Evolutionary conservation across 64 coral and sea anemone species (phyloP), one percentile per base, ranked within the genome.

Genomic region (Astreopora myriophthalma): DNA sequence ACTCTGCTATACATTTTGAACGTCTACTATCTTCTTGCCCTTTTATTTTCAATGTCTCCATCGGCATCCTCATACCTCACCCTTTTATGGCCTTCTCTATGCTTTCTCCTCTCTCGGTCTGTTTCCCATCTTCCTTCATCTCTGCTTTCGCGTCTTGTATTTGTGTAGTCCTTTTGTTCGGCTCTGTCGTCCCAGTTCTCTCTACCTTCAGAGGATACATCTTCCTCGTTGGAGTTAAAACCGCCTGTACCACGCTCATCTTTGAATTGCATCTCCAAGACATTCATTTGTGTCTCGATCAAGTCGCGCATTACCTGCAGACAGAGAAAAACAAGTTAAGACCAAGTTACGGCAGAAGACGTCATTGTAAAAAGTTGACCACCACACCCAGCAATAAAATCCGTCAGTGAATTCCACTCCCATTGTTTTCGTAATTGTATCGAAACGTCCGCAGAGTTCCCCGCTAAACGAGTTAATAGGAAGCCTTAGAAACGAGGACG

Each of bases 241-340:
- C 66, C 46, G 69, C 33, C 22, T 17, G 14, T 36, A 13, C 33
- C 68, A 20, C 34, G 87, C 42, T 64, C 71, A n/a, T 46, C 73
- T 40, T 49, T 83, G 46, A 10, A 34, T 29, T 75, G 79, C 85
- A 10, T 46, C 26, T 80, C 70, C 62, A 60, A 72, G 55, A 49
- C 72, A 35, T 87, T 89, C 95, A 97, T 97, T 68, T 97, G 95
- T 8, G 95, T 97, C 17, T 97, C 95, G 64, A 97, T 97, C 0
- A 97, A 79, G 34, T 97, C 95, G 29, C 95, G 74, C 95, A 97
- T 97, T 19, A 97, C 91, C 95, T 97, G 5, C 10, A 57, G 14
- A 22, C 3, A 46, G 42, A n/a, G n/a, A 44, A 0, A 44, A 44
- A 6, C 40, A n/a, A n/a, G n/a, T n/a, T 10, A 0, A 0, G 40